These are phyloP conservation scores for Eucera pruinosa DNA, from an alignment of 2,888 invertebrate genomes.

Conservation along the genomic window DNA sequence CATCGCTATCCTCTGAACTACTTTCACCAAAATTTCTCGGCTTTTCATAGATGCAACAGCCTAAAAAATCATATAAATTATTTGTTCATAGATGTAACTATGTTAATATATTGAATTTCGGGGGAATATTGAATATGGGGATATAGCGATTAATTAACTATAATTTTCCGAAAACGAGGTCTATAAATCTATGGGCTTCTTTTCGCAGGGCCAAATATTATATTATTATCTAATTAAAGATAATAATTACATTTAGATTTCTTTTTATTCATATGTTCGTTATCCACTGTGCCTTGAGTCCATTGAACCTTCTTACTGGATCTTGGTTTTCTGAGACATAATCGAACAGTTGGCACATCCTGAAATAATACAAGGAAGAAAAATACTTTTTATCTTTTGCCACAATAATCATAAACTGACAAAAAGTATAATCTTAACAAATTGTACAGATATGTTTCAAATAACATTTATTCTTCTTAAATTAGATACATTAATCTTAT, in stretches of 20 bases:
- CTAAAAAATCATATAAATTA: conserved; percentile 84
- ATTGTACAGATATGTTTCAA: neutral
- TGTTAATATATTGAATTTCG: no score
- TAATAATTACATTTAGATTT: conserved; percentile 95
- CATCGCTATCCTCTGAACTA: conserved; percentile 92
- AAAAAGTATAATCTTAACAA: neutral
- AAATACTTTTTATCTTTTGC: neutral
- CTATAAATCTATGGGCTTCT: no score
- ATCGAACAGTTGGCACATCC: conserved; percentile 87
- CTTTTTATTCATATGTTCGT: conserved; percentile 97
- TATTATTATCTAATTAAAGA: neutral
- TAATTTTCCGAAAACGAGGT: no score
- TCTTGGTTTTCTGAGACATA: conserved; percentile 89
- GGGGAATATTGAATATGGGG: no score
- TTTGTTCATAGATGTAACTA: conserved; percentile 15
- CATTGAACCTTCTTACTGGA: conserved; percentile 93
- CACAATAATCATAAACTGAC: neutral
- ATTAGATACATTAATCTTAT: conserved; percentile 7
- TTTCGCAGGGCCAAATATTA: no score
- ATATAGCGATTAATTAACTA: no score
- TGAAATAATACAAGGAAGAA: conserved; percentile 74
- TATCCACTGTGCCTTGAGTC: conserved; percentile 96
- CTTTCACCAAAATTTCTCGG: conserved; percentile 95
- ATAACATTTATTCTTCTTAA: conserved; percentile 28
- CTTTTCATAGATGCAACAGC: conserved; percentile 97